Conservation (phyloP, 2,888 invertebrate species). For the Drosophila phalerata region DNA sequence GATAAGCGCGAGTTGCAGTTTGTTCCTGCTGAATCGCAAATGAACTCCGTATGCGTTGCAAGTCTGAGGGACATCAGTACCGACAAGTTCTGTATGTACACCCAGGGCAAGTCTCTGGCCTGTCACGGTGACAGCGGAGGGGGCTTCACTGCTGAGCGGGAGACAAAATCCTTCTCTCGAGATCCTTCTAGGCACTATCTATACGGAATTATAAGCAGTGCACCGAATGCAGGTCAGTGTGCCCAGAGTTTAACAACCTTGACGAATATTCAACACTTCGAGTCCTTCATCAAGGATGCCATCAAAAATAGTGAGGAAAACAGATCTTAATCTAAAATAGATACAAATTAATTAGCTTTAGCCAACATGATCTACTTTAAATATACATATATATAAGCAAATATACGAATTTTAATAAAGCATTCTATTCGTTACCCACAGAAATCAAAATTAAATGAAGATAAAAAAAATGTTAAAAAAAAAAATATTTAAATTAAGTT, state of each 20-base stretch:
- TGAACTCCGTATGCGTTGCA: conserved; percentile 38
- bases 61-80: conserved; percentile 50
- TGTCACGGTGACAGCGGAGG: conserved; percentile 74
- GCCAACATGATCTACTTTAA: not conserved
- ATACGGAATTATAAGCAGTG: conserved; percentile 68
- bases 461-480: not conserved
- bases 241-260: conserved; percentile 63
- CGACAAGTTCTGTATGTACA: conserved; percentile 71
- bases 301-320: conserved; percentile 20
- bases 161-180: conserved; percentile 15
- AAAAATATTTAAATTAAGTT: no score
- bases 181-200: conserved; percentile 45
- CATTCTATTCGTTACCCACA: not conserved
- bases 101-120: conserved; percentile 62
- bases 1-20: conserved; percentile 63
- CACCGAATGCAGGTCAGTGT: conserved; percentile 70
- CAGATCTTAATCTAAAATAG: conserved; percentile 38
- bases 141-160: conserved; percentile 57
- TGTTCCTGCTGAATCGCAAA: conserved; percentile 61
- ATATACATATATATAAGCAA: not conserved
- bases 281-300: conserved; percentile 42
- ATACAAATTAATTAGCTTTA: not conserved
- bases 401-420: not conserved
- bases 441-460: not conserved
- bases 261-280: conserved; percentile 68